Evolutionary conservation across 2,113 vertebrate species (phyloP), one percentile per base, ranked within the genome.

Genomic region (Pelvicachromis taeniatus): DNA sequence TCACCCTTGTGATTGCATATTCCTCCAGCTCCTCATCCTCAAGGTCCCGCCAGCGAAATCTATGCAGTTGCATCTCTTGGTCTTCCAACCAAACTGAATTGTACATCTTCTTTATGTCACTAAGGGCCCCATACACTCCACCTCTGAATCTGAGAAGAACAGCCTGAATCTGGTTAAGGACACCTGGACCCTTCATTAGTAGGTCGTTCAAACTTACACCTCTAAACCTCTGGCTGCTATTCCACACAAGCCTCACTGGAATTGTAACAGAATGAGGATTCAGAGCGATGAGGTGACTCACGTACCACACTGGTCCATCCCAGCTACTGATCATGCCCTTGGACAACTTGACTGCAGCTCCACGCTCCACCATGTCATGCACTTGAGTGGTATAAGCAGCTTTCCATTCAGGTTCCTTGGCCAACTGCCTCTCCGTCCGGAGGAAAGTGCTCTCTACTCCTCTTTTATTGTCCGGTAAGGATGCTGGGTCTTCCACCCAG

Each of bases 11-110:
- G 19, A 92, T 21, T 0, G 81, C 82, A 9, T 85, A 91, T 1
- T 88, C 86, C 0, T 11, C 58, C 1, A 88, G 48, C 3, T 90
- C 78, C 1, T 73, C 33, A 7, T 83, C 54, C 1, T 48, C 21
- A 0, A 14, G 5, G 17, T 91, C 81, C 4, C 63, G n/a, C 87
- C 83, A 89, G 0, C 91, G 85, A 9, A 89, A 91, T 6, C 84
- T 59, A 5, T 91, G 87, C 1, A 91, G 19, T 4, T 91, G 82
- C 9, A 86, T 19, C 3, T 87, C 86, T 1, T 2, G 1, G 0
- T 91, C 85, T 4, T 92, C 68, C 6, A 90, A 16, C 88, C 87
- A 90, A 1, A 90, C 79, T 3, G 85, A 88, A 2, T 84, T 90
- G 2, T 84, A 89, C 78, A 88, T 87, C 10, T 45, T 86, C 86